phyloP scores from a whole-genome alignment of 2,888 invertebrate genomes.

The Lasioglossum calceatum region DNA sequence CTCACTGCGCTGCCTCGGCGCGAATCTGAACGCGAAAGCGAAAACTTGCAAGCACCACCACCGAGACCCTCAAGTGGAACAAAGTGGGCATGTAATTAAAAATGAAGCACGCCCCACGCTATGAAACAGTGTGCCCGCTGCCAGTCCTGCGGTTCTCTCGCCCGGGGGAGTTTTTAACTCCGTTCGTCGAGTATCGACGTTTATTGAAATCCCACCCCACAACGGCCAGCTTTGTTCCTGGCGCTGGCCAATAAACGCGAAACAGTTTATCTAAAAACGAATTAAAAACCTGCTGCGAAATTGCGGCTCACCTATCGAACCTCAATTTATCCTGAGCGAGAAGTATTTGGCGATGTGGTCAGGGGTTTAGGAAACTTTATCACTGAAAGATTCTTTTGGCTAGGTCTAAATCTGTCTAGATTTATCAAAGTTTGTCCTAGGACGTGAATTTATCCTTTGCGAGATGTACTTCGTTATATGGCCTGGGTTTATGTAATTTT shows the following conservation, averaged over 20 bases:
- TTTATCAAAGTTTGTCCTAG: neutral
- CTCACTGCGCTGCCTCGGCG: neutral
- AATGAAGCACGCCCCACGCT: slow-evolving; percentile 29
- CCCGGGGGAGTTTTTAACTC: neutral
- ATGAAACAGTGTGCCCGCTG: neutral
- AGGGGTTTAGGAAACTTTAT: neutral
- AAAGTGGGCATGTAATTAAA: slow-evolving; percentile 52
- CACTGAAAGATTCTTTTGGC: neutral
- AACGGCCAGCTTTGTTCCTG: neutral
- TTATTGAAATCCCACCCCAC: neutral
- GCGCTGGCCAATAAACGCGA: neutral
- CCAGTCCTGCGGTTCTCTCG: neutral
- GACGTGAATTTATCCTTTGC: neutral
- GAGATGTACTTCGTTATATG: neutral
- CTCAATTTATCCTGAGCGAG: neutral
- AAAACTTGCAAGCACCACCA: neutral
- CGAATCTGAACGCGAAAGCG: neutral
- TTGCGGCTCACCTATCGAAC: neutral
- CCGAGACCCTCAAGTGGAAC: slow-evolving; percentile 1
- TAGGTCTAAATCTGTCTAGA: neutral
- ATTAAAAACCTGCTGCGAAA: neutral
- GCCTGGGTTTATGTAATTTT: neutral
- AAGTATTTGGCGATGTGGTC: neutral
- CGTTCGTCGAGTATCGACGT: neutral
- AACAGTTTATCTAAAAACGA: slow-evolving; percentile 2